phyloP scores from a whole-genome alignment of 1,140 invertebrate genomes.

The Trachymyrmex cornetzi region DNA sequence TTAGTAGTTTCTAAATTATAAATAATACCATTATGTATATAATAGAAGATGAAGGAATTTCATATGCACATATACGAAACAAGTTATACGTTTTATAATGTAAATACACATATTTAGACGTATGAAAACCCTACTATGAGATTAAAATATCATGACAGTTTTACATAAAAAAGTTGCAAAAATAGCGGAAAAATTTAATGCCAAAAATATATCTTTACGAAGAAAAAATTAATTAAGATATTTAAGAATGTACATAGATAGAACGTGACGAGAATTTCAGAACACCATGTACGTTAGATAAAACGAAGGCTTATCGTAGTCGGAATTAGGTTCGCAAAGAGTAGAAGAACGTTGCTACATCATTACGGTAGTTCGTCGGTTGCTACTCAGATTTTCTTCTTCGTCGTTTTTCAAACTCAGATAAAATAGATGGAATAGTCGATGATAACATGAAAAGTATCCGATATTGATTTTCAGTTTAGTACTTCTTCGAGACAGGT shows the following conservation, averaged over 20 bases:
- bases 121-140: background rate
- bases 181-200: background rate
- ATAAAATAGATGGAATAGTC: background rate
- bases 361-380: conserved; percentile 66
- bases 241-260: background rate
- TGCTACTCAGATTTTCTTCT: background rate
- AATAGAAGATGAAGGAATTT: background rate
- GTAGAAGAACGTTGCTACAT: conserved; percentile 78
- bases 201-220: background rate
- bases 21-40: background rate
- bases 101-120: background rate
- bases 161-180: background rate
- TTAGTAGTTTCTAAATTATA: background rate
- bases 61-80: too few species aligned
- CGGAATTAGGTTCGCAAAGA: conserved; percentile 81
- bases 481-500: background rate
- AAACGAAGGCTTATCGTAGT: conserved; percentile 69
- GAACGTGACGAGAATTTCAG: conserved; percentile 9
- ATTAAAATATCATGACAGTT: background rate
- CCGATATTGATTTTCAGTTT: conserved; percentile 45
- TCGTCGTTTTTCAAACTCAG: background rate
- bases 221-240: background rate
- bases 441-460: conserved; percentile 27
- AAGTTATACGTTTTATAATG: background rate
- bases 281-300: conserved; percentile 17